A percentile compares a stretch with the other conserved stretches of the same genome.
Conservation (phyloP, 2,113 vertebrate species). For the Pluvialis apricaria region DNA sequence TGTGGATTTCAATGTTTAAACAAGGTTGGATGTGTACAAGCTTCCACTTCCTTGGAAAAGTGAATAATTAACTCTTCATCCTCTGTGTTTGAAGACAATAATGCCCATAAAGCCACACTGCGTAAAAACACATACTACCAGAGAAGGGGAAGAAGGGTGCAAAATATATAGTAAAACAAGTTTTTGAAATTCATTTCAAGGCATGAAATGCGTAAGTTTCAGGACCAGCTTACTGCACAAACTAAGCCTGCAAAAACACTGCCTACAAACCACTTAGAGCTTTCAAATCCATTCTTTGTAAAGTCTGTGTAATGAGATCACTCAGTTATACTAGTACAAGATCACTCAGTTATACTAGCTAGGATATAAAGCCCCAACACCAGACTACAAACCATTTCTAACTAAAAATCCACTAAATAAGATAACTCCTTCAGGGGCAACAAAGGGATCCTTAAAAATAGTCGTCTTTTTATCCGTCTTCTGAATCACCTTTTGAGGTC, state of each 20-base stretch:
- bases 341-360: background rate
- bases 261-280: background rate
- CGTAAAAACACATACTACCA: background rate
- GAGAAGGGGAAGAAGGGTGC: background rate
- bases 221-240: background rate
- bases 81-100: background rate
- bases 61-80: constrained; percentile 37
- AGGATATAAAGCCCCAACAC: background rate
- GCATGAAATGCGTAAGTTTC: background rate
- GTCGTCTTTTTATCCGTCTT: background rate
- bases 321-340: background rate
- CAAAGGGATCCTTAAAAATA: background rate
- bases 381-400: background rate
- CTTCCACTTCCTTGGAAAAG: background rate
- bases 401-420: background rate
- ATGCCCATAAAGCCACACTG: background rate
- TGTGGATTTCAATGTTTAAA: constrained; percentile 35
- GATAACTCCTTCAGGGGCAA: background rate
- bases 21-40: background rate
- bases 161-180: background rate
- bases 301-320: background rate
- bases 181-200: background rate
- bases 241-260: background rate
- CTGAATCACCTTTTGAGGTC: background rate
- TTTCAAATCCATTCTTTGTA: background rate